Percentiles rank a stretch among this genome's conserved stretches.
Conservation (phyloP, 2,888 invertebrate genomes). For the Phanerotoma sp. region DNA sequence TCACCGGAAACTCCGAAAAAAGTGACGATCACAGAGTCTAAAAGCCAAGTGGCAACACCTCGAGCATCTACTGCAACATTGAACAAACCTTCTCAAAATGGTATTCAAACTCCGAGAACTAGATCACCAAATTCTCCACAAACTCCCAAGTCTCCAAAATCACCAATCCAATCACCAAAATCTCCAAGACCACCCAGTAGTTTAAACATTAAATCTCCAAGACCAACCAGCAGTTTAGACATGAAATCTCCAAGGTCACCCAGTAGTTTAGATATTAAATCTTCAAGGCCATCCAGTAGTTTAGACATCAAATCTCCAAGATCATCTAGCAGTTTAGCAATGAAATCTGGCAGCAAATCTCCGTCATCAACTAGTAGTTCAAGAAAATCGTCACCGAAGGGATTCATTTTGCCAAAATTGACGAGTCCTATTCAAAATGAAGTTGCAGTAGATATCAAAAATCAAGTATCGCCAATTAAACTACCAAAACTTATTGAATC, state of each 20-base stretch:
- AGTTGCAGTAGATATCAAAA: constrained; percentile 11
- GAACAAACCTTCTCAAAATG: constrained; percentile 1
- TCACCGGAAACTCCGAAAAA: constrained; percentile 29
- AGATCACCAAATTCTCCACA: neutral
- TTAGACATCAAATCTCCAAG: constrained; percentile 11
- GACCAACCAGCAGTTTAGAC: no score
- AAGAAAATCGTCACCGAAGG: constrained; percentile 38
- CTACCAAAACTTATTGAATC: constrained; percentile 44
- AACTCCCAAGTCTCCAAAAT: neutral
- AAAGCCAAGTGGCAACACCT: no score
- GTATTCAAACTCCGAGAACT: neutral
- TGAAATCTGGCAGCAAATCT: constrained; percentile 1
- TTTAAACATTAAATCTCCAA: neutral
- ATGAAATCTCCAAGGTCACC: constrained; percentile 3
- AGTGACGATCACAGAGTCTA: constrained; percentile 9
- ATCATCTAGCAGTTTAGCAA: constrained; percentile 21
- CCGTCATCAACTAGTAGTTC: constrained; percentile 23
- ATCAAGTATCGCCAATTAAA: constrained; percentile 30
- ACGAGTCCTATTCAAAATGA: constrained; percentile 31
- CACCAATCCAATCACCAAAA: constrained; percentile 9
- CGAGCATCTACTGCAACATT: neutral
- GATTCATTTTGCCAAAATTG: constrained; percentile 41
- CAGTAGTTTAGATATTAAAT: no score
- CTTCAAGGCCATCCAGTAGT: no score
- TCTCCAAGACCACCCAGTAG: neutral